These are phyloP conservation scores for Callyntrura guangdongensis DNA, from an alignment of 2,888 invertebrate genomes.

Conservation along the genomic window DNA sequence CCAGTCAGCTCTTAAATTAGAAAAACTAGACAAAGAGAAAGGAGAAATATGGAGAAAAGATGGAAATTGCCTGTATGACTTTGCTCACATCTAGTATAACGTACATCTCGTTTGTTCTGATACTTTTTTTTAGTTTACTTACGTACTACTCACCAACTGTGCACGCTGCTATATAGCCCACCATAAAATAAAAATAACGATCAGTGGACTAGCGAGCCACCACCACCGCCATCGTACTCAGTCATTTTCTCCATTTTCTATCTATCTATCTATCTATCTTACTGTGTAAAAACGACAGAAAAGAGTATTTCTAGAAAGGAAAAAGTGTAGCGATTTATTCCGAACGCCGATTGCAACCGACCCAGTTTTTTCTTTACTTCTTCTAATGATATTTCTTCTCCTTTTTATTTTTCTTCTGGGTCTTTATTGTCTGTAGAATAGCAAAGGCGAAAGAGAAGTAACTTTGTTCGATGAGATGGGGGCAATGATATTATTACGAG, in stretches of 20 bases:
- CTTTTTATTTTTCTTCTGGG: conserved; percentile 34
- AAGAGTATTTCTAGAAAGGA: conserved; percentile 37
- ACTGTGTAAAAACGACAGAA: neutral
- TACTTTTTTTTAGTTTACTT: too few relatives aligned
- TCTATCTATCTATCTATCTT: conserved; percentile 3
- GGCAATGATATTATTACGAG: conserved; percentile 35
- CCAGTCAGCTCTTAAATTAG: conserved; percentile 26
- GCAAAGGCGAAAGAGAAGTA: neutral
- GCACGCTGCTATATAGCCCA: conserved; percentile 23
- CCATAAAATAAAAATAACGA: conserved; percentile 77
- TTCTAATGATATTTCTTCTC: conserved; percentile 70
- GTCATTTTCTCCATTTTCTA: neutral
- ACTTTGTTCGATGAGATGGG: conserved; percentile 13
- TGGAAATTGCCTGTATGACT: conserved; percentile 27
- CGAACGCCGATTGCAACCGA: conserved; percentile 73
- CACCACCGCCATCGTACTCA: too few relatives aligned
- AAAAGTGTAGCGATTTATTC: conserved; percentile 69
- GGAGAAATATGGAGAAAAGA: conserved; percentile 33
- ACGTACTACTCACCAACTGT: too few relatives aligned
- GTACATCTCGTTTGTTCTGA: too few relatives aligned
- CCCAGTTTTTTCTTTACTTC: conserved; percentile 65
- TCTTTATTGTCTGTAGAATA: neutral
- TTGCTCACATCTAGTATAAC: too few relatives aligned
- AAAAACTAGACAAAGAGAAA: too few relatives aligned
- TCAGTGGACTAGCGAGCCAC: conserved; percentile 41